Evolutionary conservation across 2,888 invertebrate species (phyloP).

Genomic region (Brachylomia viminalis): DNA sequence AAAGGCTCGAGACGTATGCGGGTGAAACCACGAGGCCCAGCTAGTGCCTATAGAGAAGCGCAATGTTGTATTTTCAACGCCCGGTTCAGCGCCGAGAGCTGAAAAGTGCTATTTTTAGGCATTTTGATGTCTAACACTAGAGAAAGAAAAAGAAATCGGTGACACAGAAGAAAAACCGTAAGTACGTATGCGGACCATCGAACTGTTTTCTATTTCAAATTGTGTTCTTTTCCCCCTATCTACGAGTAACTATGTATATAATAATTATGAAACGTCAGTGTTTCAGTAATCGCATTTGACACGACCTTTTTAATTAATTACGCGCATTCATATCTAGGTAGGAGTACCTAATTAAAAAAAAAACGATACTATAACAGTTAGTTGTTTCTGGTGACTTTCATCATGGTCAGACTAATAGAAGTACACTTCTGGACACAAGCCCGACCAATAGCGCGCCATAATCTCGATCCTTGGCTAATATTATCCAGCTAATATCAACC

Average conservation of each 20-base stretch:
- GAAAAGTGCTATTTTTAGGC: not conserved
- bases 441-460: not conserved
- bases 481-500: not conserved
- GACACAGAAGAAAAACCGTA: too few relatives aligned
- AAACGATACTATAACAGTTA: not conserved
- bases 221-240: not conserved
- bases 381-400: not conserved
- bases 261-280: not conserved
- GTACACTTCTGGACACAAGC: not conserved
- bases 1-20: too few relatives aligned
- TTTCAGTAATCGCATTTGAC: not conserved
- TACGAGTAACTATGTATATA: not conserved
- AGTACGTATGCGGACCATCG: not conserved
- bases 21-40: too few relatives aligned
- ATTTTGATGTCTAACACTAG: not conserved
- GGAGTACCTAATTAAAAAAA: not conserved
- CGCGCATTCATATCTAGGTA: not conserved
- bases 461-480: not conserved
- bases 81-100: not conserved
- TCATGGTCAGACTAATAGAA: not conserved
- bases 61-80: not conserved
- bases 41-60: too few relatives aligned
- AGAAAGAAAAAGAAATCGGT: not conserved
- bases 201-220: not conserved
- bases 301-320: constrained; percentile 37